Conservation (phyloP, 2,888 invertebrate genomes). For the Pseudeuparius sepicola region DNA sequence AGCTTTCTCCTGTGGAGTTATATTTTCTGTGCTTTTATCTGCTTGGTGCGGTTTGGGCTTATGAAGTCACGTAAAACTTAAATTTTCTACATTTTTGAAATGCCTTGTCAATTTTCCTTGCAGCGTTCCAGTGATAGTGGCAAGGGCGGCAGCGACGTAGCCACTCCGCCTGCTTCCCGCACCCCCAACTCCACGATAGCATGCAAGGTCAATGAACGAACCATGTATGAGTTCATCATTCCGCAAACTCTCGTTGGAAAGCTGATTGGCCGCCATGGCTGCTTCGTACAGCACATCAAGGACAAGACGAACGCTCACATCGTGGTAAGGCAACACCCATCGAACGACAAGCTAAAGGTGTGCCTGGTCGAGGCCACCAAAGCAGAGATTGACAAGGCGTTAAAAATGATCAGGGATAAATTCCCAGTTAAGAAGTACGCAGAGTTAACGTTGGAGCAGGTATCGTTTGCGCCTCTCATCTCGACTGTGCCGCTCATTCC, state of each 20-base stretch:
- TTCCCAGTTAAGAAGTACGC: conserved; percentile 77
- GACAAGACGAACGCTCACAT: conserved; percentile 62
- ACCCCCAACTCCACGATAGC: conserved; percentile 38
- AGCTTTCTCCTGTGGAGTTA: too few species aligned
- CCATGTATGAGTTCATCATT: conserved; percentile 63
- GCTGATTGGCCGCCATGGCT: conserved; percentile 76
- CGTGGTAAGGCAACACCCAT: conserved; percentile 67
- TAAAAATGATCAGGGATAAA: conserved; percentile 74
- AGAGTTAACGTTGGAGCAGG: conserved; percentile 60
- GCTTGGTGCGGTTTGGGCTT: too few species aligned
- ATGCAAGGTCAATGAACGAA: conserved; percentile 28
- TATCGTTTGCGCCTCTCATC: conserved; percentile 37
- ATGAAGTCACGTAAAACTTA: too few species aligned
- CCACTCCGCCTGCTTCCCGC: conserved; percentile 56
- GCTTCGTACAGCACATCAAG: conserved; percentile 72
- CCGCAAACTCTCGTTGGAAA: conserved; percentile 71
- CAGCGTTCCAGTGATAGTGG: conserved; percentile 74
- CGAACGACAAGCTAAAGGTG: conserved; percentile 61
- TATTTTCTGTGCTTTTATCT: too few species aligned
- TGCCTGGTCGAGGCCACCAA: conserved; percentile 52
- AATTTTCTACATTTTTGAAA: too few species aligned
- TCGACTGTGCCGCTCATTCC: conserved; percentile 33
- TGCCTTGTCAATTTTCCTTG: conserved; percentile 37
- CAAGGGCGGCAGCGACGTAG: conserved; percentile 65
- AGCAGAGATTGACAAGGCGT: conserved; percentile 68